Conservation (phyloP, 2,797 vertebrate species). For the Hydrophis major region DNA sequence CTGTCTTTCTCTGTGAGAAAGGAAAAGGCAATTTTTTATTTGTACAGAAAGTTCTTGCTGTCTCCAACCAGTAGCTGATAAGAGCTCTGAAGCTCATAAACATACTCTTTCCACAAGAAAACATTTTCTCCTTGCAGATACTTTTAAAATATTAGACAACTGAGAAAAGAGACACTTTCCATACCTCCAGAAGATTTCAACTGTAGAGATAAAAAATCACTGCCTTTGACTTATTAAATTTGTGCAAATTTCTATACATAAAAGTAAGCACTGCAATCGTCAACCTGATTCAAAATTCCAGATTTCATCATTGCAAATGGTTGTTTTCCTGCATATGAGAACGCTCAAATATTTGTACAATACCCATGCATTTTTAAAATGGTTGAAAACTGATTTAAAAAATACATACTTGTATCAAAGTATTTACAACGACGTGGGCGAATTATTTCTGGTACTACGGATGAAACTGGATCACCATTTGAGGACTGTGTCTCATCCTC, state of each 20-base stretch:
- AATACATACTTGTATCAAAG: constrained; percentile 86
- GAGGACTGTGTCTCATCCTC: constrained; percentile 81
- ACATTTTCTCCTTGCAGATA: not conserved
- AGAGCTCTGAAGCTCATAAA: not conserved
- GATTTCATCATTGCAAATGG: not conserved
- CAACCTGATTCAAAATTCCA: not conserved
- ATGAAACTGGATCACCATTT: constrained; percentile 82
- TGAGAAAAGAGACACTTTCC: not conserved
- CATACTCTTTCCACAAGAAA: not conserved
- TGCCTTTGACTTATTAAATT: not conserved
- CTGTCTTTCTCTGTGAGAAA: not conserved
- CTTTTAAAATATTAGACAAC: not conserved
- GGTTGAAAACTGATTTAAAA: not conserved
- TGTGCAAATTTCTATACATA: not conserved
- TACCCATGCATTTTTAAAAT: not conserved
- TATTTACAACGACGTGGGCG: constrained; percentile 89
- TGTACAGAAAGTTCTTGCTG: not conserved
- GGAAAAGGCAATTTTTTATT: not conserved
- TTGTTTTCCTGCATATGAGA: not conserved
- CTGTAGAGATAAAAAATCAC: not conserved
- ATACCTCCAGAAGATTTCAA: not conserved
- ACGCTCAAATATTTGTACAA: not conserved
- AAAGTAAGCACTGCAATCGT: not conserved
- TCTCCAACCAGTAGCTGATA: not conserved
- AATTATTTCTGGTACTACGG: constrained; percentile 84